A percentile compares a stretch with the other conserved stretches of the same genome.
phyloP scores from a whole-genome alignment of 1,140 invertebrate genomes.

The Ceratina japonica region DNA sequence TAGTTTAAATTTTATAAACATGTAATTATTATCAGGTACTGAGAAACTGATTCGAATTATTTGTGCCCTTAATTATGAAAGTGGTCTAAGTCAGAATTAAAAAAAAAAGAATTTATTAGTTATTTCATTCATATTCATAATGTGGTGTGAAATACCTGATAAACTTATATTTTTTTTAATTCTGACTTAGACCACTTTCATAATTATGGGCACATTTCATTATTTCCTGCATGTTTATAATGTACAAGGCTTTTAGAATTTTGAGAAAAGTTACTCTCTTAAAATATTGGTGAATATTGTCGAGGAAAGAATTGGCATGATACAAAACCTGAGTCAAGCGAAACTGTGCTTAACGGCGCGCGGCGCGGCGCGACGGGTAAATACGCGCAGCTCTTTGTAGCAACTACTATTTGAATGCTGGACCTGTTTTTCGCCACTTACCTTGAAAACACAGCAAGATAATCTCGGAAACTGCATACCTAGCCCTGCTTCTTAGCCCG shows the following conservation, averaged over 20 bases:
- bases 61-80: too few relatives aligned
- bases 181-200: too few relatives aligned
- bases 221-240: background rate
- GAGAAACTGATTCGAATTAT: background rate
- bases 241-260: too few relatives aligned
- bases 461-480: constrained; percentile 24
- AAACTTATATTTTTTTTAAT: too few relatives aligned
- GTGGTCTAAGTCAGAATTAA: too few relatives aligned
- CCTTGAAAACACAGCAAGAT: constrained; percentile 14
- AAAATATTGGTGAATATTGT: background rate
- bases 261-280: background rate
- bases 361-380: background rate
- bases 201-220: too few relatives aligned
- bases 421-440: constrained; percentile 22
- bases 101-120: too few relatives aligned
- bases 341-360: background rate
- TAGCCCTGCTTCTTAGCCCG: background rate
- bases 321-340: background rate
- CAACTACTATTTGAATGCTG: constrained; percentile 11
- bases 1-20: too few relatives aligned
- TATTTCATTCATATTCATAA: too few relatives aligned
- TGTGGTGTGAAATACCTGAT: too few relatives aligned
- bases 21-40: too few relatives aligned
- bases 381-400: background rate
- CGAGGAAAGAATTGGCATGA: background rate